phyloP scores from a whole-genome alignment of 1,140 invertebrate genomes.

The Drosophila nigrodunni region DNA sequence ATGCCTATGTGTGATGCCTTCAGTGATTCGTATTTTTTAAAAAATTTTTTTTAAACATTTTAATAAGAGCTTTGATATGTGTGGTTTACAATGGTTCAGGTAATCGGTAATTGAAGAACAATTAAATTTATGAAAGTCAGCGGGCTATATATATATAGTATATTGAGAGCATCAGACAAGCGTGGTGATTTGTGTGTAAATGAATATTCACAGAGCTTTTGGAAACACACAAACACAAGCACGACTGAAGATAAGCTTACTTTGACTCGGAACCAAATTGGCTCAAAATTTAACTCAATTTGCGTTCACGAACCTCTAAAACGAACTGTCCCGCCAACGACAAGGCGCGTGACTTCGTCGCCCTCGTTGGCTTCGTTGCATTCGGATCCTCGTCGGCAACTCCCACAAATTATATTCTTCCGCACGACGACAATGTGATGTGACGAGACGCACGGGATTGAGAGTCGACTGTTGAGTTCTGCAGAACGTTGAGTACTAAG shows the following conservation, averaged over 20 bases:
- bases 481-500: conserved; percentile 2
- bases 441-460: conserved; percentile 2
- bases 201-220: conserved; percentile 34
- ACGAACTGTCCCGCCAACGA: conserved; percentile 24
- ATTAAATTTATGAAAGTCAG: neutral
- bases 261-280: conserved; percentile 46
- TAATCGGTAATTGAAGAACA: neutral
- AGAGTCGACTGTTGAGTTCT: no score
- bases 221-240: neutral
- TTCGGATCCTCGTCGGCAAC: conserved; percentile 56
- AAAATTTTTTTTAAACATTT: no score
- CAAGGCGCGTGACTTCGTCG: neutral
- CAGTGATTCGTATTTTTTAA: no score
- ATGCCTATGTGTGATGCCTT: no score
- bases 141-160: neutral
- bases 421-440: conserved; percentile 30
- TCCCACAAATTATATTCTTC: conserved; percentile 61
- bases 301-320: conserved; percentile 35
- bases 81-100: neutral
- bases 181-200: neutral
- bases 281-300: conserved; percentile 72
- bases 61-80: neutral
- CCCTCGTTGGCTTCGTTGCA: conserved; percentile 16
- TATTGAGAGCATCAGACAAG: neutral
- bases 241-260: neutral